Evolutionary conservation across 2,113 vertebrate species (phyloP).

Genomic region (Lepisosteus osseus): DNA sequence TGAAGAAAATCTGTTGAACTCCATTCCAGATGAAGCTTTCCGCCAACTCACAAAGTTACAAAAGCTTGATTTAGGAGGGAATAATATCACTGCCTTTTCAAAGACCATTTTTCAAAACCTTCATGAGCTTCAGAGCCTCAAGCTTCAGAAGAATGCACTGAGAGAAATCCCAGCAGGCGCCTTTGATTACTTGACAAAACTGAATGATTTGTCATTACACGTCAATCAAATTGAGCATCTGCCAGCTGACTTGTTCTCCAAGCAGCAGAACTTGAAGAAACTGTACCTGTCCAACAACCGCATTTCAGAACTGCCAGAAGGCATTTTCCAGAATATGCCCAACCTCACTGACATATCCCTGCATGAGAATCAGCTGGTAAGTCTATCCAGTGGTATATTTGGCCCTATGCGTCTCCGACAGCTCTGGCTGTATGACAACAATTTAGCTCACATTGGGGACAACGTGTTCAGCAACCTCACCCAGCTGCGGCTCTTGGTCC

Average conservation of each 20-base stretch:
- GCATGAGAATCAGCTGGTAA: constrained; percentile 57
- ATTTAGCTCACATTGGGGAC: constrained; percentile 47
- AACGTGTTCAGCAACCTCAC: constrained; percentile 55
- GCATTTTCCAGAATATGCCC: constrained; percentile 58
- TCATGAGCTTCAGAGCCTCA: constrained; percentile 59
- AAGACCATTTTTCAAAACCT: constrained; percentile 54
- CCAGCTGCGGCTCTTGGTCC: constrained; percentile 59
- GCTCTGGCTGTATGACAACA: constrained; percentile 72
- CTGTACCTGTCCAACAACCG: constrained; percentile 71
- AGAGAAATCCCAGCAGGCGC: constrained; percentile 48
- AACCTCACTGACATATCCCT: constrained; percentile 63
- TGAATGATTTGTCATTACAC: constrained; percentile 70
- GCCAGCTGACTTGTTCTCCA: constrained; percentile 54
- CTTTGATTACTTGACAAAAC: constrained; percentile 50
- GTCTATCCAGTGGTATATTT: constrained; percentile 49
- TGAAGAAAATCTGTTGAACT: constrained; percentile 12
- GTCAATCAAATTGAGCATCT: constrained; percentile 61
- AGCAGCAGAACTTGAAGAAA: constrained; percentile 61
- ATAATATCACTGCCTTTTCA: constrained; percentile 55
- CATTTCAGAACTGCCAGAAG: constrained; percentile 45
- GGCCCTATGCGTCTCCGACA: constrained; percentile 59
- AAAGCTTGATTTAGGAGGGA: constrained; percentile 66
- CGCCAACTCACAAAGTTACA: neutral
- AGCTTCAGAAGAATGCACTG: constrained; percentile 66
- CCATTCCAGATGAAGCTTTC: constrained; percentile 6